Conservation (phyloP, 2,113 vertebrate genomes). For the Myrmophylax atrothorax region DNA sequence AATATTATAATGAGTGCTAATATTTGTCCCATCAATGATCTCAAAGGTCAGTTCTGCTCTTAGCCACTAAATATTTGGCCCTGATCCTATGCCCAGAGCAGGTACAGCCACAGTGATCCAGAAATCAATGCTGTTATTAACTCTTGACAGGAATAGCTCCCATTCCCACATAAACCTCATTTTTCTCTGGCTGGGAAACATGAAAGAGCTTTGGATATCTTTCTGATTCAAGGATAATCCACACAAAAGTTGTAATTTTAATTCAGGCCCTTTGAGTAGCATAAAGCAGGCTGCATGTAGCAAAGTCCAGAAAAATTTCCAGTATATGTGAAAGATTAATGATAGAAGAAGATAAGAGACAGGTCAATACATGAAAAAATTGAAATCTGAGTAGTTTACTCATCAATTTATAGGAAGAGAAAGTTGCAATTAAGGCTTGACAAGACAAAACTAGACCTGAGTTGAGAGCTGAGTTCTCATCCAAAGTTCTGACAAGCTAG, state of each 20-base stretch:
- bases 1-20: neutral
- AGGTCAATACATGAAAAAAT: neutral
- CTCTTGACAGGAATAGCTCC: neutral
- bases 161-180: neutral
- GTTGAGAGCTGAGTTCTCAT: rapidly evolving
- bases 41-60: neutral
- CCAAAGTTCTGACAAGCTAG: neutral
- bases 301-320: neutral
- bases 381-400: neutral
- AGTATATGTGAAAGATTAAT: neutral
- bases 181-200: neutral
- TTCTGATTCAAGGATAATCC: neutral
- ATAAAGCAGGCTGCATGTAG: neutral
- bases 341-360: neutral
- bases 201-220: neutral
- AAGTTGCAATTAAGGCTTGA: neutral
- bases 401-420: neutral
- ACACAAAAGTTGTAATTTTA: neutral
- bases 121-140: neutral
- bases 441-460: neutral
- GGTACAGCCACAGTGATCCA: neutral
- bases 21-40: neutral
- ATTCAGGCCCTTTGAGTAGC: neutral
- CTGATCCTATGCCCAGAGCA: neutral
- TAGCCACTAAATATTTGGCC: neutral